These are phyloP conservation scores for Melanargia galathea DNA, from an alignment of 2,888 invertebrate genomes.

Conservation along the genomic window DNA sequence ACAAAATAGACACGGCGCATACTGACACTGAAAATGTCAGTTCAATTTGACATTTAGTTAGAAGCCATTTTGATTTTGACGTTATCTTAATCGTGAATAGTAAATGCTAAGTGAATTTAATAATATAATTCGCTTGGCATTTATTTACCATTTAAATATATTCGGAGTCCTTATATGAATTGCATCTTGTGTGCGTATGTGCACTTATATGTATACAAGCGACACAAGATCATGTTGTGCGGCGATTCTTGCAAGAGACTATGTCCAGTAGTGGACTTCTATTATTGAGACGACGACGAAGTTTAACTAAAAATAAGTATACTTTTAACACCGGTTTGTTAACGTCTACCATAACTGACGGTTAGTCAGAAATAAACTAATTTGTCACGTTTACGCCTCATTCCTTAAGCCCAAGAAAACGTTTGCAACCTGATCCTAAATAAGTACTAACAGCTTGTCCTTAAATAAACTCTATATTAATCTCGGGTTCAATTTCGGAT, in stretches of 20 bases:
- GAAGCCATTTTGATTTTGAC: background rate
- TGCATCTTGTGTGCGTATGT: too few relatives aligned
- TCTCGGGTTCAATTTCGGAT: background rate
- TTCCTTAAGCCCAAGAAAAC: background rate
- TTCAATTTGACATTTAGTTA: background rate
- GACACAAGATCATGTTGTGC: too few relatives aligned
- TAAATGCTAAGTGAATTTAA: background rate
- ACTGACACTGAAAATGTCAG: background rate
- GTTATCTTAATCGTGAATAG: slow-evolving; percentile 8
- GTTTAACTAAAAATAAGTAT: background rate
- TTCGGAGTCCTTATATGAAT: too few relatives aligned
- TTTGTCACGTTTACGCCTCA: slow-evolving; percentile 1
- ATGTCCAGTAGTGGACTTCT: too few relatives aligned
- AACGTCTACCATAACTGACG: slow-evolving; percentile 1
- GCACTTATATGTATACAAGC: too few relatives aligned
- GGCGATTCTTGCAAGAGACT: too few relatives aligned
- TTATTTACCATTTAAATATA: too few relatives aligned
- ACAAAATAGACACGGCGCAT: background rate
- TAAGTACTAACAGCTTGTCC: background rate
- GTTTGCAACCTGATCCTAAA: slow-evolving; percentile 1
- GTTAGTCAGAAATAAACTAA: slow-evolving; percentile 11
- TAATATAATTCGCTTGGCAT: too few relatives aligned
- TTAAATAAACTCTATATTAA: background rate
- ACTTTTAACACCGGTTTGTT: background rate
- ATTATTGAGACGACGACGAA: too few relatives aligned